Evolutionary conservation across 2,113 vertebrate species (phyloP), one percentile per base, ranked within the genome.

Genomic region (Caracal caracal): DNA sequence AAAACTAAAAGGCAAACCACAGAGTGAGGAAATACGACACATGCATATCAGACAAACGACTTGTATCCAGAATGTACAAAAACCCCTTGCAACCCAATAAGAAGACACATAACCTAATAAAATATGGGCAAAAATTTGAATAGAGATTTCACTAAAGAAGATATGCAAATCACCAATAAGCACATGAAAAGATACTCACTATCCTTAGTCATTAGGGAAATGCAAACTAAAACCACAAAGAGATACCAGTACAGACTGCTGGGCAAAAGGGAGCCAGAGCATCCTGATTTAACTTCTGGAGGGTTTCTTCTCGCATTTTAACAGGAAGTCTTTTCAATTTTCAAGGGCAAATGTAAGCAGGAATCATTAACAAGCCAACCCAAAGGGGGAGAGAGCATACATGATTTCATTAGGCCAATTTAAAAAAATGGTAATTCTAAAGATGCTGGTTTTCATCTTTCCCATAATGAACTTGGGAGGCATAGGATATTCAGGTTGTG

Each of bases 371-470:
- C 8, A 37, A 89, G 10, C 15, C 56, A 93, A 83, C n/a, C 96
- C 33, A 40, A n/a, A 91, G 85, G 51, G 89, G 43, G 26, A 30
- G 37, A 47, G 59, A 26, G 16, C 12, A 49, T 92, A 66, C 70
- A 97, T 96, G 56, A 63, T 97, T 96, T 98, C 97, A 98, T 95
- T 96, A 97, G 68, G 85, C 66, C 80, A 83, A 30, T 97, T 98
- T 97, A 90, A 97, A 98, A 97, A 98, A 98, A 96, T 88, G 30
- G 76, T 83, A 93, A 95, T 87, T 97, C 73, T 84, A 47, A 94
- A 95, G 91, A 84, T 84, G 82, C 19, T 87, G 47, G 94, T 96
- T 83, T 94, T 97, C 80, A 37, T 97, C 81, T 90, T 90, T 96
- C 97, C 83, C 43, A 43, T 94, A 78, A 97, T 90, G 85, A 96